Base-by-base conservation (phyloP, 2,797 vertebrate species). In the Phoeniculus purpureus region DNA sequence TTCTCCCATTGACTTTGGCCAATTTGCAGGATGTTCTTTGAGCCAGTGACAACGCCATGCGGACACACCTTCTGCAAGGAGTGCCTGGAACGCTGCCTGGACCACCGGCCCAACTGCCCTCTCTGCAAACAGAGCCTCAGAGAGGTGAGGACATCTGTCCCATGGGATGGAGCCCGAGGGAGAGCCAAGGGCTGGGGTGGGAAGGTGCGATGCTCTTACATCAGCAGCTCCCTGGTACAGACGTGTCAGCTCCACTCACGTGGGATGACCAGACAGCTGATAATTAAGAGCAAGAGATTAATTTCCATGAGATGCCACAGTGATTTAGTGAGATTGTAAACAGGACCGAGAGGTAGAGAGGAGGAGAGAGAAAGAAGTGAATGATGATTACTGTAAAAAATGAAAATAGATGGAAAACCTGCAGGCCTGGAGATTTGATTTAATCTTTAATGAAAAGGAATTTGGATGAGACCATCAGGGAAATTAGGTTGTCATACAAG, bases 51-150 rank as follows among this genome's bases (percentile, higher is more conserved):
- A 0, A 99, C 98, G 1, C 98, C 98, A 4, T 99, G 99, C 51
- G 99, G 99, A 20, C 99, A 99, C 95, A 98, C 98, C 34, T 99
- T 99, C 97, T 99, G 99, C 93, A 99, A 98, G 94, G 98, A 98
- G 96, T 99, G 98, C 95, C 97, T 99, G 1, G 98, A 99, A 64
- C 98, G 98, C 91, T 98, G 98, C 94, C 96, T 99, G 94, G 99
- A 99, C 96, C 98, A 99, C 96, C 98, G 98, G 81, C 98, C 98
- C 25, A 98, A 97, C 95, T 99, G 99, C 87, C 99, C 99, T 10
- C 98, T 99, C 90, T 99, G 99, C 97, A 99, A 99, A 84, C 98
- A 99, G 94, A 98, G 98, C 29, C 97, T 99, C 59, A 97, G 98
- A 91, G 98, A 99, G 98, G 99, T 99, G 97, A 91, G 90, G 66